Percentiles rank a stretch among this genome's conserved stretches.
phyloP scores from a whole-genome alignment of 2,888 invertebrate genomes.

The Schizaphis graminum region DNA sequence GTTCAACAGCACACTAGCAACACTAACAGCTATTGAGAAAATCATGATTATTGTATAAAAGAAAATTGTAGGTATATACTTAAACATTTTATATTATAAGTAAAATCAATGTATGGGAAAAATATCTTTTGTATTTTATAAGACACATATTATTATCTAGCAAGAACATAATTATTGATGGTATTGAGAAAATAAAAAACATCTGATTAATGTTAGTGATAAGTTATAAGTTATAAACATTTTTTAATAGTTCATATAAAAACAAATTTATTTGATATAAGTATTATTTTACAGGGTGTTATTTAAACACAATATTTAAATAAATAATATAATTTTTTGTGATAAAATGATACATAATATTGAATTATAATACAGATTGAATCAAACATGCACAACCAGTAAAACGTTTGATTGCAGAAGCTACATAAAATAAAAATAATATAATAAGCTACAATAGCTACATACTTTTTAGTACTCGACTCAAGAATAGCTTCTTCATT shows the following conservation, averaged over 20 bases:
- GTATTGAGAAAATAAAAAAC: neutral
- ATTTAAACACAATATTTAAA: neutral
- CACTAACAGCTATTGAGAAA: neutral
- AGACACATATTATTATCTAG: neutral
- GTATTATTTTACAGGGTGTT: neutral
- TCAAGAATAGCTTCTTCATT: conserved; percentile 50
- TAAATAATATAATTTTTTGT: neutral
- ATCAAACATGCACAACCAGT: conserved; percentile 10
- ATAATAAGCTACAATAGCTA: neutral
- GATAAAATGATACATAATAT: neutral
- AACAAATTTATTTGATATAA: neutral
- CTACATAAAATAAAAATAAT: neutral
- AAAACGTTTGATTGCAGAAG: neutral
- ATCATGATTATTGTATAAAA: neutral
- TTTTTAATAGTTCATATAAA: neutral
- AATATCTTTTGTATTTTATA: neutral
- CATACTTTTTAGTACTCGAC: conserved; percentile 58
- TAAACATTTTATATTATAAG: neutral
- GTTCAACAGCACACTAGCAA: neutral
- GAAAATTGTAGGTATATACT: neutral
- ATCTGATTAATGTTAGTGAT: neutral
- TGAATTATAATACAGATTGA: neutral
- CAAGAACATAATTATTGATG: neutral
- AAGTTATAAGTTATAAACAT: neutral
- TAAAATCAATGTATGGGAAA: neutral